phyloP scores from a whole-genome alignment of 2,888 invertebrate genomes.

The Drosophila prostipennis region DNA sequence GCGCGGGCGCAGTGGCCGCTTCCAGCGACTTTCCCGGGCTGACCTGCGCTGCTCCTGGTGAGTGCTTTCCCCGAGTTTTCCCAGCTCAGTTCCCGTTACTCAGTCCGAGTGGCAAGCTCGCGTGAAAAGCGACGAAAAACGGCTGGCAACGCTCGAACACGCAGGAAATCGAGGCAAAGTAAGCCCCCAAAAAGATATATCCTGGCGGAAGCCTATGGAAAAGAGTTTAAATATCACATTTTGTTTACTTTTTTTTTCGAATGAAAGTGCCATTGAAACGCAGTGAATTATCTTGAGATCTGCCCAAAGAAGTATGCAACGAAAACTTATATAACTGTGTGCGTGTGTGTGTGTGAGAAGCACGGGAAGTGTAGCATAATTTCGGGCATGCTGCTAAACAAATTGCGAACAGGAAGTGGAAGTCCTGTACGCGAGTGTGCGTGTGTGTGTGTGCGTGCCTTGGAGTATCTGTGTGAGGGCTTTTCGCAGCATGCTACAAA shows the following conservation, averaged over 20 bases:
- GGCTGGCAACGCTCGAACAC: constrained; percentile 42
- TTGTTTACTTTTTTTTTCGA: constrained; percentile 2
- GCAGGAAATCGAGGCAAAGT: constrained; percentile 36
- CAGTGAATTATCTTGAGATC: neutral
- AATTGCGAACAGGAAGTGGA: constrained; percentile 43
- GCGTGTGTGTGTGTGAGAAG: constrained; percentile 13
- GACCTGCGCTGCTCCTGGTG: constrained; percentile 23
- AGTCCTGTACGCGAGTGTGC: constrained; percentile 9
- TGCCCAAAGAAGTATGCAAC: constrained; percentile 30
- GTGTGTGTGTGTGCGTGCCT: constrained; percentile 5
- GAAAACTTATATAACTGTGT: constrained; percentile 43
- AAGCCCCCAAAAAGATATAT: neutral
- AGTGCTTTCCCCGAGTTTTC: constrained; percentile 20
- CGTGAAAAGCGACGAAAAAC: constrained; percentile 42
- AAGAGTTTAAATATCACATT: neutral
- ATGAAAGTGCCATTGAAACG: neutral
- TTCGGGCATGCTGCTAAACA: constrained; percentile 60
- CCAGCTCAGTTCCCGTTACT: constrained; percentile 54
- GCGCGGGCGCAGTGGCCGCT: constrained; percentile 1
- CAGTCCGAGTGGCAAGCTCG: constrained; percentile 75
- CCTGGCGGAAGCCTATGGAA: neutral
- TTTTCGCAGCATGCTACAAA: constrained; percentile 40
- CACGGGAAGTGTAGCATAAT: constrained; percentile 59
- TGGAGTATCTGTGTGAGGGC: constrained; percentile 18
- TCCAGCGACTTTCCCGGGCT: constrained; percentile 32